phyloP scores from a whole-genome alignment of 2,113 vertebrate genomes.

The Ptyas mucosa region DNA sequence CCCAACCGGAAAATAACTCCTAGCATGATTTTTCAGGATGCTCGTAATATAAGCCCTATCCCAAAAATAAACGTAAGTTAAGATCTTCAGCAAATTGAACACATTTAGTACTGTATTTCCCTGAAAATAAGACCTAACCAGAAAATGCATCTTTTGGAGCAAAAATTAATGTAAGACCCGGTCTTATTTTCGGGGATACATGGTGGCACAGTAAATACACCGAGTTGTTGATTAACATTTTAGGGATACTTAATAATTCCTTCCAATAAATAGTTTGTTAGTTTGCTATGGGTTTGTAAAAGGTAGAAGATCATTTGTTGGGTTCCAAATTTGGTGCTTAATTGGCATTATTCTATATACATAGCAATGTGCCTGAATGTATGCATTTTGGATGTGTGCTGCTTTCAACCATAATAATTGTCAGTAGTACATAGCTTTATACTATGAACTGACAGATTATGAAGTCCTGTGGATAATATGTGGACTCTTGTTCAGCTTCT shows the following conservation, averaged over 20 bases:
- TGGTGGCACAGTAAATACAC: neutral
- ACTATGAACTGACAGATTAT: neutral
- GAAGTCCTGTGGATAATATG: neutral
- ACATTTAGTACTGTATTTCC: too few relatives aligned
- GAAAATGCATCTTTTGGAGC: too few relatives aligned
- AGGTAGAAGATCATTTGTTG: neutral
- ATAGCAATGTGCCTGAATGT: neutral
- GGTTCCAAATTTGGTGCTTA: neutral
- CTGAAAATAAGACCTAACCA: too few relatives aligned
- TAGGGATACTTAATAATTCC: neutral
- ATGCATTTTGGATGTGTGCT: neutral
- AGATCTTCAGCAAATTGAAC: too few relatives aligned
- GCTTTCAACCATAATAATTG: neutral
- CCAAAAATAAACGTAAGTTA: too few relatives aligned
- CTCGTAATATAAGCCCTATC: too few relatives aligned
- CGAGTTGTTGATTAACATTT: neutral
- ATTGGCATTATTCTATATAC: neutral
- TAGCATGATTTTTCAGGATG: too few relatives aligned
- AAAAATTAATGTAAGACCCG: too few relatives aligned
- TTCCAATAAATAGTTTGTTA: neutral
- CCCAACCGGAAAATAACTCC: too few relatives aligned
- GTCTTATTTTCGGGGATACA: too few relatives aligned
- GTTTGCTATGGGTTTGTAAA: neutral
- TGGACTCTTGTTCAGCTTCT: neutral
- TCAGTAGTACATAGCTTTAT: neutral